Evolutionary conservation across 2,888 invertebrate species (phyloP).

Genomic region (Melinaea marsaeus): DNA sequence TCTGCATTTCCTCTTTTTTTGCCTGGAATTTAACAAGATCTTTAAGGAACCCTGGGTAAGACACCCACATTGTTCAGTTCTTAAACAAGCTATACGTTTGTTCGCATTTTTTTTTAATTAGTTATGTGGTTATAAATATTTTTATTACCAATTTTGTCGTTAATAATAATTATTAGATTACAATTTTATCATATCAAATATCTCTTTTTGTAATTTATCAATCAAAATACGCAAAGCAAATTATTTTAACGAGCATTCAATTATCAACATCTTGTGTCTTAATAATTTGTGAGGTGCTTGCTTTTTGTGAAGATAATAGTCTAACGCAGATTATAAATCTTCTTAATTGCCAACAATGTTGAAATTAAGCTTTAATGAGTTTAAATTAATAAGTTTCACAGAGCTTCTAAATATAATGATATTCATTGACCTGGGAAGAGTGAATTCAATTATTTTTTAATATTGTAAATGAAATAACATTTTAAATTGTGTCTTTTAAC

Average conservation of each 20-base stretch:
- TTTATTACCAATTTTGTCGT: neutral
- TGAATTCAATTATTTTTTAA: no score
- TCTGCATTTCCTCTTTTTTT: slow-evolving; percentile 21
- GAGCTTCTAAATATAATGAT: slow-evolving; percentile 53
- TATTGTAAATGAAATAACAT: no score
- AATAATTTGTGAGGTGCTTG: slow-evolving; percentile 60
- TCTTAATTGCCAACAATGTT: slow-evolving; percentile 74
- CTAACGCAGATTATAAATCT: slow-evolving; percentile 70
- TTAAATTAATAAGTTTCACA: slow-evolving; percentile 72
- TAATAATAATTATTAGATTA: no score
- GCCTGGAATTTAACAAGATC: neutral
- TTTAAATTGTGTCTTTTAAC: no score
- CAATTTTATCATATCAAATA: no score
- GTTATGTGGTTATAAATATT: neutral
- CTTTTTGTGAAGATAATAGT: slow-evolving; percentile 64
- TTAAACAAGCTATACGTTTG: no score
- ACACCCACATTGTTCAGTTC: neutral
- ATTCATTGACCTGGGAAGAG: slow-evolving; percentile 2
- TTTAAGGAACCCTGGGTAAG: neutral
- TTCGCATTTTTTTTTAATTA: no score
- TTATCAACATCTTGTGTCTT: slow-evolving; percentile 57
- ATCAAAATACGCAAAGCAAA: no score
- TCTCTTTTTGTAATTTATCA: no score
- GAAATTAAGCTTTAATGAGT: slow-evolving; percentile 73
- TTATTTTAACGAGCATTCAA: slow-evolving; percentile 18